Percentiles rank a stretch among this genome's conserved stretches.
phyloP scores from a whole-genome alignment of 2,888 invertebrate species.

The Helicoverpa assulta region DNA sequence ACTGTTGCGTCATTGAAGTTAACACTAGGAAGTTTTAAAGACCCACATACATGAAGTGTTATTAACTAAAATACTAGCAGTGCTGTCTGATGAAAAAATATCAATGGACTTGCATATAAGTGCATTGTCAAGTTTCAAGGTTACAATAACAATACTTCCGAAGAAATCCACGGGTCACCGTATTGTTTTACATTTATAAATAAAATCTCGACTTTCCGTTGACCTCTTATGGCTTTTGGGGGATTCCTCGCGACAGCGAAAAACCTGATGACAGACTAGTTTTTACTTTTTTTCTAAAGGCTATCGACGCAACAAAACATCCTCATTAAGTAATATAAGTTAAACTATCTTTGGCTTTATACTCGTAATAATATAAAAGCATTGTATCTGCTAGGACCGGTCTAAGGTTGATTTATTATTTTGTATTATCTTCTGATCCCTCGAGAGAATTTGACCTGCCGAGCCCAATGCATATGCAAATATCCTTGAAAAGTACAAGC shows the following conservation, averaged over 20 bases:
- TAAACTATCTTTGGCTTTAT: conserved; percentile 13
- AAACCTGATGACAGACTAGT: conserved; percentile 26
- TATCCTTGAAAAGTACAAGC: conserved; percentile 35
- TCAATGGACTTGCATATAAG: no score
- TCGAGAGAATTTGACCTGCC: conserved; percentile 45
- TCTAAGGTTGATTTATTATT: conserved; percentile 43
- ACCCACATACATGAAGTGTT: background rate
- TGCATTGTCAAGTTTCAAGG: no score
- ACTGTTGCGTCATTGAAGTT: background rate
- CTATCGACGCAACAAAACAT: background rate
- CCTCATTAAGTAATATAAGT: conserved; percentile 28
- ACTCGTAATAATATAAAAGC: conserved; percentile 1
- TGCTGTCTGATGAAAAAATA: background rate
- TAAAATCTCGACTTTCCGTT: background rate
- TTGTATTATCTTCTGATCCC: conserved; percentile 37
- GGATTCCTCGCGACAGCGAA: conserved; percentile 7
- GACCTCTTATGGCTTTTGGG: background rate
- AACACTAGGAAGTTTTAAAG: background rate
- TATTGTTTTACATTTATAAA: background rate
- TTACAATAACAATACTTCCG: background rate
- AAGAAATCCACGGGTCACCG: background rate
- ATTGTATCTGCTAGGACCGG: conserved; percentile 17
- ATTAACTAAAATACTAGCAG: background rate
- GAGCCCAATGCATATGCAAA: conserved; percentile 39
- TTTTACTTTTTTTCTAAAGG: conserved; percentile 2